These are phyloP conservation scores for Actinia equina DNA, from an alignment of 64 coral and sea anemone genomes.

Conservation along the genomic window DNA sequence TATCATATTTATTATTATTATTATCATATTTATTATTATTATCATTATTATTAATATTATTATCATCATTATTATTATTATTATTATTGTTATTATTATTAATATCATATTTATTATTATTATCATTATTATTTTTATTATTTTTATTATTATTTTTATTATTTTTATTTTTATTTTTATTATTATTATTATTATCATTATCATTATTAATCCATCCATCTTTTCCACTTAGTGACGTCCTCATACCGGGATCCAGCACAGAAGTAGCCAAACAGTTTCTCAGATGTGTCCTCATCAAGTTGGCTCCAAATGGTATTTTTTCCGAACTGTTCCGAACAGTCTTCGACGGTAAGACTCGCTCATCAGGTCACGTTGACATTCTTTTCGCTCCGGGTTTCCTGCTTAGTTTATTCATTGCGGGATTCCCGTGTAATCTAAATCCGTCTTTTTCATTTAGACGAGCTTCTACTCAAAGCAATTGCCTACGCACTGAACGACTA, in stretches of 20 bases:
- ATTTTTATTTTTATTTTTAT: too few relatives aligned
- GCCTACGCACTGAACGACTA: constrained; percentile 87
- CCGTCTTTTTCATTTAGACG: constrained; percentile 31
- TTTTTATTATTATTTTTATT: too few relatives aligned
- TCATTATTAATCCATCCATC: neutral
- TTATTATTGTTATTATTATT: too few relatives aligned
- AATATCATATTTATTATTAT: too few relatives aligned
- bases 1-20: too few relatives aligned
- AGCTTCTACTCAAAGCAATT: constrained; percentile 72
- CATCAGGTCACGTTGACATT: neutral
- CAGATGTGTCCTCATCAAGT: constrained; percentile 92
- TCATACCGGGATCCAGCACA: constrained; percentile 83
- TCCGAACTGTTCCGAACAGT: constrained; percentile 86
- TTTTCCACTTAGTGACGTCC: constrained; percentile 46
- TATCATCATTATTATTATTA: too few relatives aligned
- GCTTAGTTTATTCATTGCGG: neutral
- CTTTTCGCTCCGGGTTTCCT: neutral
- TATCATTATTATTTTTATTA: too few relatives aligned
- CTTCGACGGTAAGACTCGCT: constrained; percentile 57
- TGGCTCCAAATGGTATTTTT: constrained; percentile 95
- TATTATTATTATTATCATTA: too few relatives aligned
- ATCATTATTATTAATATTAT: too few relatives aligned
- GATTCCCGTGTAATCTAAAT: neutral
- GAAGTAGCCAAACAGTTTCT: constrained; percentile 95
- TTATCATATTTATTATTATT: too few relatives aligned